Evolutionary conservation across 1,140 invertebrate species (phyloP), one percentile per base, ranked within the genome.

Genomic region (Diploscapter pachys): DNA sequence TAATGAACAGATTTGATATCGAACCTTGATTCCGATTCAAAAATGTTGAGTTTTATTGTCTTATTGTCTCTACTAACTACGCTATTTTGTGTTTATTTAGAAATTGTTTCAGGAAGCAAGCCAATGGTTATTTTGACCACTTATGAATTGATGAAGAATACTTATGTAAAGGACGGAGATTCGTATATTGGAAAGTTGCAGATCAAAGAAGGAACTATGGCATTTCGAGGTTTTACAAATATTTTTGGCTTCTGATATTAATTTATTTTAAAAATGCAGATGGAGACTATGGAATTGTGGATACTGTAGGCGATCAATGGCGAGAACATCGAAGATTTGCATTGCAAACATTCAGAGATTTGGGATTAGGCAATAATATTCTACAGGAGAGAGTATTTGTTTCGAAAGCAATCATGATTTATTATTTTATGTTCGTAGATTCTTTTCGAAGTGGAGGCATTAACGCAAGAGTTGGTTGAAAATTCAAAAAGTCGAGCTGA

Each of bases 261-360:
- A 2, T 61, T 8, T 8, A 63, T 8, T 72, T 31, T 54, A 5
- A 71, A 71, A 11, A 6, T 74, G 8, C 50, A 75, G 75, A 59
- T 13, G 71, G 75, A 13, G 66, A 77, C 4, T 77, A 75, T 95
- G 94, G 94, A 81, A 91, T 96, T 75, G 90, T 96, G 79, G 95
- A 95, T 85, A 92, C 92, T 72, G 92, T 92, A 77, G 94, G 94
- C 69, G 90, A 90, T 72, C 87, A 94, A 78, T 96, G 94, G 94
- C 93, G 93, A 85, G 92, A 92, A 76, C 93, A 96, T 85, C 88
- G 94, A 70, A 90, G 91, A 74, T 96, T 96, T 87, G 88, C 95
- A 13, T 92, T 95, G 81, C 91, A 92, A 76, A 91, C 92, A 73
- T 88, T 96, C 2, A 89, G 93, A 52, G 90, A 91, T 79, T 93